A percentile compares a stretch with the other conserved stretches of the same genome.
phyloP scores from a whole-genome alignment of 2,888 invertebrate species.

The Hypselothyrea guttata region DNA sequence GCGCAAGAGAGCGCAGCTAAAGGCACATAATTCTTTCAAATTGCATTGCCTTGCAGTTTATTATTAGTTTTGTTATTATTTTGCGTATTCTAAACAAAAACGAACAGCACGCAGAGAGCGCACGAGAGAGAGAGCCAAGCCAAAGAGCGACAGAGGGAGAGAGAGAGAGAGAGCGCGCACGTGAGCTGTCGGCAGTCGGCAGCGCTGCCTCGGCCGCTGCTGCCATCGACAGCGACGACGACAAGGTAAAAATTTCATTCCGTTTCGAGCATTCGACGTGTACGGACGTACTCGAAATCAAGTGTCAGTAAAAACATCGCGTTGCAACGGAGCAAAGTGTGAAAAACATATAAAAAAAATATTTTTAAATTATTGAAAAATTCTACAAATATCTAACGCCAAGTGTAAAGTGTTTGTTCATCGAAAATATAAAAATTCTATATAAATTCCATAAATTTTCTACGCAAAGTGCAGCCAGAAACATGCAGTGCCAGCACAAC shows the following conservation, averaged over 20 bases:
- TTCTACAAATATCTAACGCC: not conserved
- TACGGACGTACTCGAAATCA: conserved; percentile 66
- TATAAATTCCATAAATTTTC: not conserved
- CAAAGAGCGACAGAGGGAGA: not conserved
- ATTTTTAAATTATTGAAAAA: not conserved
- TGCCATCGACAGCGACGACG: conserved; percentile 15
- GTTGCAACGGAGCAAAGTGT: conserved; percentile 35
- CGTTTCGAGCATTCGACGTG: conserved; percentile 81
- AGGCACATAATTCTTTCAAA: conserved; percentile 61
- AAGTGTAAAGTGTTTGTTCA: conserved; percentile 12
- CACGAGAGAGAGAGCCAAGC: conserved; percentile 15
- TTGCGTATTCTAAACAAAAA: conserved; percentile 80
- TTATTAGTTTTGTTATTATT: conserved; percentile 81
- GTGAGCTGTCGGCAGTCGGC: conserved; percentile 38
- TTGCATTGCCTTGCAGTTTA: conserved; percentile 70
- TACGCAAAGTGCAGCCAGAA: conserved; percentile 40
- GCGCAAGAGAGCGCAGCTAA: conserved; percentile 2
- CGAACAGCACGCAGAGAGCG: conserved; percentile 29
- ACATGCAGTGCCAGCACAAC: conserved; percentile 45
- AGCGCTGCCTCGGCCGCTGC: conserved; percentile 23
- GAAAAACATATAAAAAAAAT: conserved; percentile 11
- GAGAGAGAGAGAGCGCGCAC: conserved; percentile 23
- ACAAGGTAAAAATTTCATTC: conserved; percentile 80
- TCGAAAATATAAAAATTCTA: not conserved
- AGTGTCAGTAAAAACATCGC: conserved; percentile 27